Evolutionary conservation across 2,888 invertebrate genomes (phyloP), one percentile per base, ranked within the genome.

Genomic region (Tetragonisca angustula): DNA sequence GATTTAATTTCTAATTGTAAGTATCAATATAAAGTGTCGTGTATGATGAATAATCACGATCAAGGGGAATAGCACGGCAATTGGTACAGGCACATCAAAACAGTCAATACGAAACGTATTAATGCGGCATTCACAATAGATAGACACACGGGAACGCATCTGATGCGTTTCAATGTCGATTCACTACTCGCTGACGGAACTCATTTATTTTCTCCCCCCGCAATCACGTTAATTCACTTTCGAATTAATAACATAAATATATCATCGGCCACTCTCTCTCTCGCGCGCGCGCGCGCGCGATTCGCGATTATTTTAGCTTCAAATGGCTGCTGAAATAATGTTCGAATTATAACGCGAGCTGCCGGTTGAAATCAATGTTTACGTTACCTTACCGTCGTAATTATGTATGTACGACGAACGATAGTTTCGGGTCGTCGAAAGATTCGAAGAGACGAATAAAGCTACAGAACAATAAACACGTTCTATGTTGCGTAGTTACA

Each of bases 301-400:
- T 13, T 56, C 4, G 54, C 54, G 2, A 13, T 13, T n/a, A 13
- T 13, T n/a, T 13, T 0, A n/a, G 5, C 19, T 4, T 13, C n/a
- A 13, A 56, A n/a, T n/a, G n/a, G n/a, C 4, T 2, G 5, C 13
- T 0, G 2, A 5, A 56, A n/a, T 13, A 56, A 56, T 5, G 56
- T 56, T 56, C 0, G 1, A n/a, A 2, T n/a, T n/a, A 32, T 15
- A 13, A 5, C 13, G n/a, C 13, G 0, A 4, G 13, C 21, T n/a
- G 0, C 0, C 5, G n/a, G 4, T 0, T n/a, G n/a, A 56, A 13
- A n/a, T n/a, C n/a, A 56, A 56, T 56, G 2, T 5, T 2, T n/a
- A 56, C 56, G n/a, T n/a, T n/a, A n/a, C n/a, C n/a, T 4, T 36
- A 9, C 43, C 43, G 27, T 43, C 9, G 43, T 43, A 9, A 43